Percentiles rank a stretch among this genome's conserved stretches.
Evolutionary conservation across 2,888 invertebrate genomes (phyloP).

Genomic region (Eilema depressum): DNA sequence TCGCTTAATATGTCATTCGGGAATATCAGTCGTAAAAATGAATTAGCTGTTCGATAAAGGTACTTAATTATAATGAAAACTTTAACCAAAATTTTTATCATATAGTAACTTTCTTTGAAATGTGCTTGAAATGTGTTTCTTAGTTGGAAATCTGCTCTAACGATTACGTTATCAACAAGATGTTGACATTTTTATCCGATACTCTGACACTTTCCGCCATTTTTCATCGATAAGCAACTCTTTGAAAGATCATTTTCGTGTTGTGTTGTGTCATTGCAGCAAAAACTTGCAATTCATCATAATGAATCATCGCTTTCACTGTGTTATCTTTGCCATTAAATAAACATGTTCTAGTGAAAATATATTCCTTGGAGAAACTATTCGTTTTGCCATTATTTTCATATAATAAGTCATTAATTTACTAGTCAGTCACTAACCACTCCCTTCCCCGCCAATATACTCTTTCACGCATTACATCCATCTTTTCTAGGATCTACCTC

Average conservation of each 20-base stretch:
- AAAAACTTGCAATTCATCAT: constrained; percentile 4
- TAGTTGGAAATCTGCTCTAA: background rate
- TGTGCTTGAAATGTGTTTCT: background rate
- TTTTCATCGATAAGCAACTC: background rate
- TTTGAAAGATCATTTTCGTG: background rate
- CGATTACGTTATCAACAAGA: background rate
- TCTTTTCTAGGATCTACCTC: background rate
- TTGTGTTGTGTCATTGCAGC: background rate
- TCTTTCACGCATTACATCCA: background rate
- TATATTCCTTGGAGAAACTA: background rate
- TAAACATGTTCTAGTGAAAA: background rate
- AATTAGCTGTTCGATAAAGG: background rate
- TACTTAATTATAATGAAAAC: background rate
- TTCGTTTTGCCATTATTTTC: background rate
- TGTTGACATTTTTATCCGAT: background rate
- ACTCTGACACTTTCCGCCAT: background rate
- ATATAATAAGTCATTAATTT: background rate
- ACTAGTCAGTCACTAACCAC: too few relatives aligned
- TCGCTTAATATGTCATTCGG: too few relatives aligned
- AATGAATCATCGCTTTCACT: constrained; percentile 2
- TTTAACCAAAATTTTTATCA: too few relatives aligned
- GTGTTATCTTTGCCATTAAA: background rate
- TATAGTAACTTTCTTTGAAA: too few relatives aligned
- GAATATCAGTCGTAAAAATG: too few relatives aligned
- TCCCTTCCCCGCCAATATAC: too few relatives aligned